Evolutionary conservation across 2,888 invertebrate species (phyloP).

Genomic region (Apodemia hepburni): DNA sequence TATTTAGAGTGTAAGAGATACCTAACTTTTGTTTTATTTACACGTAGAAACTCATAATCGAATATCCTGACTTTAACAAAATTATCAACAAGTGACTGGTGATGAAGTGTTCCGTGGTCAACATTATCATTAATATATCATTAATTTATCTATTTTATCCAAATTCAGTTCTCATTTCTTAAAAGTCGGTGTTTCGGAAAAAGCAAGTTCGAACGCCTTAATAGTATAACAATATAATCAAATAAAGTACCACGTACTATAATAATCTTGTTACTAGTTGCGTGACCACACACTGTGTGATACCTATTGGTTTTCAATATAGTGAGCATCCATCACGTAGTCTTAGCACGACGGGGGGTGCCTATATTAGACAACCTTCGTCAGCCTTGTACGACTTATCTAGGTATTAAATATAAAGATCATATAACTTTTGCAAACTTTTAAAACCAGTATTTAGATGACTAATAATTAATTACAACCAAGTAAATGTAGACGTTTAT

Average conservation of each 20-base stretch:
- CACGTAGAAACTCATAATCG: no score
- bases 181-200: no score
- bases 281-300: conserved; percentile 60
- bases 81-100: no score
- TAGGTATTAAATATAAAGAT: conserved; percentile 26
- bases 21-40: no score
- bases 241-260: conserved; percentile 39
- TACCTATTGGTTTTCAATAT: conserved; percentile 74
- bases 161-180: no score
- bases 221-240: conserved; percentile 39
- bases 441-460: background rate
- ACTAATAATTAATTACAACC: background rate
- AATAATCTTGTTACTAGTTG: conserved; percentile 53
- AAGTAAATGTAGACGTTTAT: background rate
- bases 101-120: no score
- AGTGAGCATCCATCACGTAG: conserved; percentile 72
- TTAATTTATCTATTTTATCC: no score
- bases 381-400: conserved; percentile 46
- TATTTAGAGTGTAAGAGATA: no score
- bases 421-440: background rate
- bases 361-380: conserved; percentile 76
- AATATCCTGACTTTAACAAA: no score
- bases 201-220: no score
- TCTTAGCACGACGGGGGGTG: conserved; percentile 67
- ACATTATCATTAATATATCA: no score